These are phyloP conservation scores for Sycobia sp. DNA, from an alignment of 1,140 invertebrate genomes.

Conservation along the genomic window DNA sequence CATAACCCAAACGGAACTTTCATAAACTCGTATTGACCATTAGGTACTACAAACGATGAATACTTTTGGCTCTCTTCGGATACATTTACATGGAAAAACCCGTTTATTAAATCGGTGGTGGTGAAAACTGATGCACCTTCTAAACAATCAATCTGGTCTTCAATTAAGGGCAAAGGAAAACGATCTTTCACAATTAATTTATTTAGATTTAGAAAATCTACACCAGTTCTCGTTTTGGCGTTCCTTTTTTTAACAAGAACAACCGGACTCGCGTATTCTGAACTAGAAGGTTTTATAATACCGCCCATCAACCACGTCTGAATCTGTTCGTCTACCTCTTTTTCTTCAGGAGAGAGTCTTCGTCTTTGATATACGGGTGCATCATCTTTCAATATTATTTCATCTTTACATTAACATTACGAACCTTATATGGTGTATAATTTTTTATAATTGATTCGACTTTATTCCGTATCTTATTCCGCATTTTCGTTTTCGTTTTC, in stretches of 20 bases:
- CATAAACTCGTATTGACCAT: no score
- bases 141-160: neutral
- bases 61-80: slow-evolving; percentile 24
- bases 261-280: no score
- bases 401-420: slow-evolving; percentile 13
- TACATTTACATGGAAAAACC: no score
- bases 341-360: slow-evolving; percentile 5
- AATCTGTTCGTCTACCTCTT: no score
- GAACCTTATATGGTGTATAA: neutral
- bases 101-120: no score
- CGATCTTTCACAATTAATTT: slow-evolving; percentile 46
- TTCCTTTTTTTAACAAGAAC: slow-evolving; percentile 60
- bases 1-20: no score
- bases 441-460: neutral
- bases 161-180: neutral
- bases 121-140: no score
- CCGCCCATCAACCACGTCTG: slow-evolving; percentile 16
- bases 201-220: slow-evolving; percentile 61
- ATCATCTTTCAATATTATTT: slow-evolving; percentile 5
- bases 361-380: slow-evolving; percentile 20
- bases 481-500: neutral
- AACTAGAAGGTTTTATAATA: no score
- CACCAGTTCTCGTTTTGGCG: slow-evolving; percentile 51
- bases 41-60: slow-evolving; percentile 28
- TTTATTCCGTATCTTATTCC: neutral